Conservation (phyloP, 2,797 vertebrate species). For the Miopithecus talapoin region DNA sequence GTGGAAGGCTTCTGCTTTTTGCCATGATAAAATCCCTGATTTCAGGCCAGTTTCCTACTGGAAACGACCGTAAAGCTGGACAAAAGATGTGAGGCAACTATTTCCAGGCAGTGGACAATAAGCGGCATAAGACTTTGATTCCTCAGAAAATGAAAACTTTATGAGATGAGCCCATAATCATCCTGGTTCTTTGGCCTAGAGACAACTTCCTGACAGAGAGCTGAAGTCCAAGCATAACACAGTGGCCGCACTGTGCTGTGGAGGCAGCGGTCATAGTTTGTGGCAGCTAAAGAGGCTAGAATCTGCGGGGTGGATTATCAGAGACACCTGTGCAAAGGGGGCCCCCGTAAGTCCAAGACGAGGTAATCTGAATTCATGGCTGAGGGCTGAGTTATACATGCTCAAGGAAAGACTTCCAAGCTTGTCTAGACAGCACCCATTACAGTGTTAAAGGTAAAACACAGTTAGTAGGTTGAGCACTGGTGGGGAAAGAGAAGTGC, state of each 20-base stretch:
- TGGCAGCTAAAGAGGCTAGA: not conserved
- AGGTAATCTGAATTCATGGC: not conserved
- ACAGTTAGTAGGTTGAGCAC: not conserved
- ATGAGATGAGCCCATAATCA: not conserved
- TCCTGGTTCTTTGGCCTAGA: not conserved
- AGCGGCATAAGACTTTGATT: not conserved
- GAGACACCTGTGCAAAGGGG: not conserved
- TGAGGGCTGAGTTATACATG: not conserved
- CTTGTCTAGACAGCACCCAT: not conserved
- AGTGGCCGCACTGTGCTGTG: not conserved
- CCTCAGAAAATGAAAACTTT: not conserved
- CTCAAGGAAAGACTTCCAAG: not conserved
- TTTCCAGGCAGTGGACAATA: not conserved
- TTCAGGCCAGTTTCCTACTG: not conserved
- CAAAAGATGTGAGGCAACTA: not conserved
- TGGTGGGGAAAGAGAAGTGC: not conserved
- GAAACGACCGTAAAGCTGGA: not conserved
- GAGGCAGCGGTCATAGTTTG: not conserved
- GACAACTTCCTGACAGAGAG: not conserved
- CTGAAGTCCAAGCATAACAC: not conserved
- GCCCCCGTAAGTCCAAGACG: not conserved
- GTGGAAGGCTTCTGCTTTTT: not conserved
- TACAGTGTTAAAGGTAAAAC: not conserved
- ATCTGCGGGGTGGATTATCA: not conserved
- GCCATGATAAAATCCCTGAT: not conserved